Percentiles rank a stretch among this genome's conserved stretches.
Evolutionary conservation across 2,113 vertebrate genomes (phyloP).

Genomic region (Castor canadensis): DNA sequence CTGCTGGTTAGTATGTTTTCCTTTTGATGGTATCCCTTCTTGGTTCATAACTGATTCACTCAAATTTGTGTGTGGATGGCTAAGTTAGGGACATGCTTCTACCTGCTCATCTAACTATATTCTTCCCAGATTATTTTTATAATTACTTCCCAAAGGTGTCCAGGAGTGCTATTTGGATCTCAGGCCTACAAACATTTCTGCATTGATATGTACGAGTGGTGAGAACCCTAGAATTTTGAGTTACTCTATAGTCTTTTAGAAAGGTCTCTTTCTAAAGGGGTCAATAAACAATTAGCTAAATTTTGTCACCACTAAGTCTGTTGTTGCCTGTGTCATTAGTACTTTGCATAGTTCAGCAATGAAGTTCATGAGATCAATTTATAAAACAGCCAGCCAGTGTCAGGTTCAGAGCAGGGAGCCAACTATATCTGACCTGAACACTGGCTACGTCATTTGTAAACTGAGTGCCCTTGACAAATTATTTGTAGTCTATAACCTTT

Average conservation of each 20-base stretch:
- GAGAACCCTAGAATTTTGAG: not conserved
- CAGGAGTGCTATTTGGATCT: not conserved
- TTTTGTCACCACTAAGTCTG: not conserved
- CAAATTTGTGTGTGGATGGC: not conserved
- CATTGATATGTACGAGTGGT: not conserved
- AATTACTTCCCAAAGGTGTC: not conserved
- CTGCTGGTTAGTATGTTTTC: not conserved
- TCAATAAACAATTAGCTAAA: not conserved
- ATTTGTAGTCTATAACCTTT: not conserved
- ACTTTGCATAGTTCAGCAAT: constrained; percentile 16
- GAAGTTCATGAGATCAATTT: constrained; percentile 67
- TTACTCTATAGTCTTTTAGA: not conserved
- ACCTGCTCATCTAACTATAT: not conserved
- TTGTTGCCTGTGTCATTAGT: not conserved
- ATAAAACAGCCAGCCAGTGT: constrained; percentile 47
- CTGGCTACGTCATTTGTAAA: not conserved
- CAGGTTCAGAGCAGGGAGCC: not conserved
- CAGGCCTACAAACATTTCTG: not conserved
- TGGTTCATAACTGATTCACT: not conserved
- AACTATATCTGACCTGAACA: not conserved
- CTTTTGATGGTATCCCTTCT: not conserved
- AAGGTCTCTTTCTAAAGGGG: constrained; percentile 29
- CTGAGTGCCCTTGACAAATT: constrained; percentile 23
- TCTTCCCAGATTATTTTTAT: not conserved
- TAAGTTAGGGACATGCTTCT: not conserved